phyloP scores from a whole-genome alignment of 2,888 invertebrate species.

The Napeogenes sylphis region DNA sequence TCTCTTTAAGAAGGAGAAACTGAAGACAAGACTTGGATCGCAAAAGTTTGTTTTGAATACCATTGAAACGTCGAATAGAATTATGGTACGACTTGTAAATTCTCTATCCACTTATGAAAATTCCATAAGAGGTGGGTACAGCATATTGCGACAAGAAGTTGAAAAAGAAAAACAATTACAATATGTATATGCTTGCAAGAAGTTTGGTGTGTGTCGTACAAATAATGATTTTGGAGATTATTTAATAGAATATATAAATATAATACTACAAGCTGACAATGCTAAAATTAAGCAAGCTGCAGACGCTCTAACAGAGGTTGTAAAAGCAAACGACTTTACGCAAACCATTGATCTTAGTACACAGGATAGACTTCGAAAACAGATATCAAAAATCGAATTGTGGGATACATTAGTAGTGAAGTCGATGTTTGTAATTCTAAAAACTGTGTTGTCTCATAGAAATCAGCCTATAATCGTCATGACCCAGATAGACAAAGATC shows the following conservation, averaged over 20 bases:
- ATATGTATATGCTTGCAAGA: slow-evolving; percentile 40
- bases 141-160: slow-evolving; percentile 37
- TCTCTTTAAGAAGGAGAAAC: slow-evolving; percentile 39
- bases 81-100: slow-evolving; percentile 42
- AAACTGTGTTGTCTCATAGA: slow-evolving; percentile 35
- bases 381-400: slow-evolving; percentile 25
- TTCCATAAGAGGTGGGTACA: slow-evolving; percentile 22
- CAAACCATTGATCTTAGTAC: slow-evolving; percentile 28
- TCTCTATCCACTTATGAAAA: slow-evolving; percentile 34
- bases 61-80: slow-evolving; percentile 46
- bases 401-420: slow-evolving; percentile 21
- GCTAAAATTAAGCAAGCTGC: slow-evolving; percentile 36
- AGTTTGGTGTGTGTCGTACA: slow-evolving; percentile 44
- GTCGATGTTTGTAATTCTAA: slow-evolving; percentile 31
- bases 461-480: slow-evolving; percentile 38
- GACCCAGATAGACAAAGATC: slow-evolving; percentile 7
- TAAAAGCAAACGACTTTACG: slow-evolving; percentile 35
- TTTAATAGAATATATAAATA: slow-evolving; percentile 34
- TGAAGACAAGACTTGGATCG: slow-evolving; percentile 46
- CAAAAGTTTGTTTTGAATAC: slow-evolving; percentile 52
- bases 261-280: slow-evolving; percentile 35
- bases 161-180: slow-evolving; percentile 38
- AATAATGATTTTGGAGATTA: slow-evolving; percentile 38
- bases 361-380: slow-evolving; percentile 23
- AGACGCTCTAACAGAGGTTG: slow-evolving; percentile 42